Base-by-base conservation (phyloP, 2,888 invertebrate genomes). In the Clivina fossor region DNA sequence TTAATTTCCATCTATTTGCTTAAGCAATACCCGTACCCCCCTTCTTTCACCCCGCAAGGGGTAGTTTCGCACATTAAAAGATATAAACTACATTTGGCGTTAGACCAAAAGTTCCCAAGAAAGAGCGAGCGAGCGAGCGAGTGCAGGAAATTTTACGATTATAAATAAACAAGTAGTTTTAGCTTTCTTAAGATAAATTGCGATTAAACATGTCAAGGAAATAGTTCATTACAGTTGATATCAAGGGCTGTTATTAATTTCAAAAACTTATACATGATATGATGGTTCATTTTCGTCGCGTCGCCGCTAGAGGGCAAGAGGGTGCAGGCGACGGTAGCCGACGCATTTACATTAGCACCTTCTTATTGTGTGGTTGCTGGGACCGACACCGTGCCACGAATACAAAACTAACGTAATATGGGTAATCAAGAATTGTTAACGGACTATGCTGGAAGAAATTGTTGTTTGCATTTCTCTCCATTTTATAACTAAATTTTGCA, bases 191-290 rank as follows among this genome's bases (percentile, higher is more conserved):
- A 53, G 43, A 53, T 53, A 33, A 43, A 53, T 53, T 24, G 43
- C 51, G 43, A 53, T 53, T 41, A 53, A 53, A 53, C 51, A 53
- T 53, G 51, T 53, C 43, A 53, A 41, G 51, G 41, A 53, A 53
- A 53, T 53, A 53, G 51, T 53, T 53, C 51, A 41, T 53, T 53
- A 41, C 51, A 33, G 43, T 35, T 53, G 7, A 53, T 53, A 53
- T 53, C 43, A 53, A 43, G 51, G 40, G 40, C 35, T 43, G 43
- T 33, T 43, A 53, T 53, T 53, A 53, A 53, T 53, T n/a, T 53
- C 51, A 53, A 53, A 53, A 53, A 53, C 51, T 53, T 53, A 43
- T 53, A n/a, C n/a, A 53, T 53, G 51, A 53, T 43, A 53, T n/a
- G n/a, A n/a, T n/a, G n/a, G n/a, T n/a, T n/a, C n/a, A n/a, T n/a